These are phyloP conservation scores for Allygus modestus DNA, from an alignment of 2,888 invertebrate genomes.

Conservation along the genomic window DNA sequence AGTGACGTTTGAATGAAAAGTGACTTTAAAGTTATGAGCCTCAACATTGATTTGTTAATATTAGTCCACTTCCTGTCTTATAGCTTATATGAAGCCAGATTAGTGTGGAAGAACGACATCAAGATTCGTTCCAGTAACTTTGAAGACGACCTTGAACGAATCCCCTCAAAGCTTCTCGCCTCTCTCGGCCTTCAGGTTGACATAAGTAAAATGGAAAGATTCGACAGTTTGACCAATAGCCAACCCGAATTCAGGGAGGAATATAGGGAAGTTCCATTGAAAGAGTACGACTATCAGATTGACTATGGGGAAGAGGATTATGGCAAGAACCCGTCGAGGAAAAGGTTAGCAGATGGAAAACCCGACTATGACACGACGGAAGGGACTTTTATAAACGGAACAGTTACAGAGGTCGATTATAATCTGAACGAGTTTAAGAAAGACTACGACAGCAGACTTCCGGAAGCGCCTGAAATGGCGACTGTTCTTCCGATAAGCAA, in stretches of 20 bases:
- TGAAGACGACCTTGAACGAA: slow-evolving; percentile 1
- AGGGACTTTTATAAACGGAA: slow-evolving; percentile 8
- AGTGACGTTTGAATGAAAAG: too few species aligned
- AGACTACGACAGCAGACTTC: neutral
- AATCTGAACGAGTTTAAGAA: neutral
- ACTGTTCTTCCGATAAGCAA: neutral
- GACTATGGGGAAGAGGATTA: neutral
- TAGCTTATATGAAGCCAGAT: neutral
- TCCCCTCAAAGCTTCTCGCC: neutral
- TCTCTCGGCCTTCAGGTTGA: neutral
- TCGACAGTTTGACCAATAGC: neutral
- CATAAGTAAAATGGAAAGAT: neutral
- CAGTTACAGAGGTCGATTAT: neutral
- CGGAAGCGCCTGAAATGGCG: neutral
- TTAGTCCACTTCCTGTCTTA: neutral
- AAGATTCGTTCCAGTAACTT: slow-evolving; percentile 4
- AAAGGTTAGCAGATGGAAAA: neutral
- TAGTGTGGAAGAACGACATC: slow-evolving; percentile 13
- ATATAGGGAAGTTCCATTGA: neutral
- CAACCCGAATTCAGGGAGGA: slow-evolving; percentile 10
- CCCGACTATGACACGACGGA: neutral
- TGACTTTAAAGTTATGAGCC: neutral
- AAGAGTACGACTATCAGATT: slow-evolving; percentile 1
- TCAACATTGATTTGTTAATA: neutral
- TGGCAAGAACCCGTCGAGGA: neutral